phyloP scores from a whole-genome alignment of 2,888 invertebrate genomes.

The Drosophila seclusa region DNA sequence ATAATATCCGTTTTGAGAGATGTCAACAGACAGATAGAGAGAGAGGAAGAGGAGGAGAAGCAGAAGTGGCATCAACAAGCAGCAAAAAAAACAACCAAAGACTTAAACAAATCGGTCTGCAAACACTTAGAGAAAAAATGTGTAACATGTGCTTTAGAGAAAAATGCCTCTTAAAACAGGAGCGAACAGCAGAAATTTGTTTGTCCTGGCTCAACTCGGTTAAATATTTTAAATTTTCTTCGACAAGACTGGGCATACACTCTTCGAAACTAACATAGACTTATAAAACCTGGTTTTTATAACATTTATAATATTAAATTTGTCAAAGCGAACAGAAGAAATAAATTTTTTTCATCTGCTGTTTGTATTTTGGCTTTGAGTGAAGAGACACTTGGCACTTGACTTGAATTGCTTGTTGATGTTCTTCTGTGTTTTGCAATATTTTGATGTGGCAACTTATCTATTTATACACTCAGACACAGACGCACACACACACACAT shows the following conservation, averaged over 20 bases:
- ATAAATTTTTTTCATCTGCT: background rate
- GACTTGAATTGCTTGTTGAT: conserved; percentile 76
- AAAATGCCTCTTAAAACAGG: background rate
- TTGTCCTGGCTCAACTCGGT: background rate
- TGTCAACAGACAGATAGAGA: conserved; percentile 6
- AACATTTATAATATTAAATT: background rate
- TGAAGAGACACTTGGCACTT: conserved; percentile 49
- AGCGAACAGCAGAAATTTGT: background rate
- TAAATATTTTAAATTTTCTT: background rate
- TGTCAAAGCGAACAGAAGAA: background rate
- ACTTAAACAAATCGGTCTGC: background rate
- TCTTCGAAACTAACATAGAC: background rate
- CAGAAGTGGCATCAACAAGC: background rate
- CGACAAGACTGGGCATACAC: background rate
- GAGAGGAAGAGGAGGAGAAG: background rate
- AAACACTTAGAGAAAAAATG: background rate
- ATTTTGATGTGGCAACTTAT: conserved; percentile 63
- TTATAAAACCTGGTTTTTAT: background rate
- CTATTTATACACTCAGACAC: conserved; percentile 29
- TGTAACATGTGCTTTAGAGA: background rate
- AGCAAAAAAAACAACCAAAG: background rate
- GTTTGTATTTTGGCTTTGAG: background rate
- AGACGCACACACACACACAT: background rate
- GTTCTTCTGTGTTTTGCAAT: conserved; percentile 45
- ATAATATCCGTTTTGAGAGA: conserved; percentile 70